Percentiles rank a stretch among this genome's conserved stretches.
Evolutionary conservation across 1,140 invertebrate genomes (phyloP).

Genomic region (Macrotrachela quadricornifera): DNA sequence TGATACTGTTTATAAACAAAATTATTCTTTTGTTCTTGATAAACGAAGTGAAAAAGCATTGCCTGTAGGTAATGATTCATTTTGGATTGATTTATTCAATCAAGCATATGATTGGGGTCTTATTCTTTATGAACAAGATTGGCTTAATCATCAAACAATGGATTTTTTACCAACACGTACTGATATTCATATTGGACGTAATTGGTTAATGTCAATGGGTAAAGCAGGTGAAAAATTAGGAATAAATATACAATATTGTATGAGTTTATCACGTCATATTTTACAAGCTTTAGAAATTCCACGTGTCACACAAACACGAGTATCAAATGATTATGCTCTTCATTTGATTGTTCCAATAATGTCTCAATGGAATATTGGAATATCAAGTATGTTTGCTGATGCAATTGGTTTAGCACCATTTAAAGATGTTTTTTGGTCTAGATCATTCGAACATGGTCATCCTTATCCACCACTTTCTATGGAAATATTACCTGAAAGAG

Average conservation of each 20-base stretch:
- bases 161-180: slow-evolving; percentile 10
- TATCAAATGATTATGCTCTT: slow-evolving; percentile 8
- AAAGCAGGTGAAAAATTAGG: slow-evolving; percentile 9
- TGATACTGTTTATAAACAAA: neutral
- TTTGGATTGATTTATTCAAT: slow-evolving; percentile 15
- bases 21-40: slow-evolving; percentile 1
- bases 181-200: slow-evolving; percentile 11
- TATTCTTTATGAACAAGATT: slow-evolving; percentile 16
- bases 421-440: slow-evolving; percentile 24
- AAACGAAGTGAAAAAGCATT: neutral
- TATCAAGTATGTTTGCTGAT: slow-evolving; percentile 18
- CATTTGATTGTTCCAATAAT: neutral
- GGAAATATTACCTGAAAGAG: slow-evolving; percentile 12
- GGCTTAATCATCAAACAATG: slow-evolving; percentile 12
- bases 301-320: slow-evolving; percentile 11
- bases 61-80: slow-evolving; percentile 10
- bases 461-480: slow-evolving; percentile 9
- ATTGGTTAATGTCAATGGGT: slow-evolving; percentile 13
- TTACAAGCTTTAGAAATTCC: slow-evolving; percentile 11
- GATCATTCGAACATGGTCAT: slow-evolving; percentile 16
- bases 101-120: slow-evolving; percentile 14
- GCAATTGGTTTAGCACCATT: slow-evolving; percentile 19
- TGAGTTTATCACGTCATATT: slow-evolving; percentile 11
- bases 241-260: slow-evolving; percentile 13
- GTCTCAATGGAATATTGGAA: slow-evolving; percentile 20